Conservation (phyloP, 2,797 vertebrate species). For the Leptatherina wallacei region DNA sequence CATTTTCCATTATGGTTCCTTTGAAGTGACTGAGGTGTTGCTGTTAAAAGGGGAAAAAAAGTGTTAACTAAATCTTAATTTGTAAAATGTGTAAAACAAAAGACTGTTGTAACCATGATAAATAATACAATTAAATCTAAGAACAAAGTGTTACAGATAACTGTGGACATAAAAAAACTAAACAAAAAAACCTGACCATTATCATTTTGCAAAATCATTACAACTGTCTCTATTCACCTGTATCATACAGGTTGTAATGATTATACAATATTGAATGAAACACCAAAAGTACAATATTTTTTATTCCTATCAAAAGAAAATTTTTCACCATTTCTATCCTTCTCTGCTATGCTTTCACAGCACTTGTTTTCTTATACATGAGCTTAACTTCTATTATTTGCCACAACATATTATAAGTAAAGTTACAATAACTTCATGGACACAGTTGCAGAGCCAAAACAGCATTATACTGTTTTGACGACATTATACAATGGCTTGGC, state of each 20-base stretch:
- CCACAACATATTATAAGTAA: not conserved
- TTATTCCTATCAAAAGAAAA: not conserved
- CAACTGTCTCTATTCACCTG: not conserved
- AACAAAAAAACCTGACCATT: not conserved
- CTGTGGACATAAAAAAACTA: not conserved
- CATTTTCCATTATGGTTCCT: slow-evolving; percentile 75
- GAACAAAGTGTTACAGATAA: not conserved
- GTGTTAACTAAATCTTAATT: not conserved
- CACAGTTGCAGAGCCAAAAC: not conserved
- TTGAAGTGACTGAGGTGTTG: slow-evolving; percentile 7
- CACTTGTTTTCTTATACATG: not conserved
- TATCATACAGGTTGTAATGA: not conserved
- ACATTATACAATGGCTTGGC: not conserved
- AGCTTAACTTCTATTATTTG: not conserved
- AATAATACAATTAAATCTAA: not conserved
- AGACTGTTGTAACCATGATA: not conserved
- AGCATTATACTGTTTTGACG: not conserved
- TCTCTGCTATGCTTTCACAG: not conserved
- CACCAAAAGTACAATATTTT: not conserved
- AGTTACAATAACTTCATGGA: not conserved
- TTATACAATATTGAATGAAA: not conserved
- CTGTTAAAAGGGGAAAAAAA: slow-evolving; percentile 36
- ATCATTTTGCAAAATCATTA: not conserved
- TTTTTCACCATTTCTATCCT: not conserved
- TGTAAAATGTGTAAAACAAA: not conserved